Percentiles rank a stretch among this genome's conserved stretches.
These are phyloP conservation scores for Aeoliscus strigatus DNA, from an alignment of 2,797 vertebrate genomes.

Conservation along the genomic window DNA sequence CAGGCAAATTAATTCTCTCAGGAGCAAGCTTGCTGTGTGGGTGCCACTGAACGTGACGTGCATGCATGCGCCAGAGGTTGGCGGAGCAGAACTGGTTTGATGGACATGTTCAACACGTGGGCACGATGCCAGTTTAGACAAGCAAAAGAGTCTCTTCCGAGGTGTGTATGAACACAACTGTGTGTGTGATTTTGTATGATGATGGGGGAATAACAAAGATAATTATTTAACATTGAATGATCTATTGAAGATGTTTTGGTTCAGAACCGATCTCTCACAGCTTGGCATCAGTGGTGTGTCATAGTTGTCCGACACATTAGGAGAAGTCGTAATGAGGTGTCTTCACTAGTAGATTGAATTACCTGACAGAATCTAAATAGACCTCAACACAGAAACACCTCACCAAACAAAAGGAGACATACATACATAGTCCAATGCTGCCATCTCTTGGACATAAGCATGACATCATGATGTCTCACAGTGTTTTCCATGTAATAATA, in stretches of 20 bases:
- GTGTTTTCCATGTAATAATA: too few species aligned
- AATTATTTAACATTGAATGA: slow-evolving; percentile 3
- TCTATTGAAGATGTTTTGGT: not conserved
- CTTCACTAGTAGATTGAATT: too few species aligned
- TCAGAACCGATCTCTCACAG: slow-evolving; percentile 5
- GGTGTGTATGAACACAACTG: slow-evolving; percentile 26
- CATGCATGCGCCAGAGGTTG: slow-evolving; percentile 64
- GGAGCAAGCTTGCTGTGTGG: slow-evolving; percentile 50
- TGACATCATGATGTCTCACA: not conserved
- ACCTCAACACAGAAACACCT: slow-evolving; percentile 1
- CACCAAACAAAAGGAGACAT: not conserved
- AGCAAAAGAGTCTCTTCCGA: slow-evolving; percentile 53
- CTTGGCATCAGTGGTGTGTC: not conserved
- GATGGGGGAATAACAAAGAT: not conserved
- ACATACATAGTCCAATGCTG: slow-evolving; percentile 29
- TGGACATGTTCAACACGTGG: slow-evolving; percentile 72
- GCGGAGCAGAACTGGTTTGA: slow-evolving; percentile 70
- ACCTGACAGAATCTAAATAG: not conserved
- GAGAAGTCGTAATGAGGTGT: too few species aligned
- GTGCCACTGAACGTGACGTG: slow-evolving; percentile 70
- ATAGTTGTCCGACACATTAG: too few species aligned
- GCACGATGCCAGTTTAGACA: slow-evolving; percentile 77
- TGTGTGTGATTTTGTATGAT: slow-evolving; percentile 16
- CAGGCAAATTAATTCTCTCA: slow-evolving; percentile 69
- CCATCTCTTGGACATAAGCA: slow-evolving; percentile 52